A percentile compares a stretch with the other conserved stretches of the same genome.
Evolutionary conservation across 2,113 vertebrate genomes (phyloP).

Genomic region (Spilogale gracilis): DNA sequence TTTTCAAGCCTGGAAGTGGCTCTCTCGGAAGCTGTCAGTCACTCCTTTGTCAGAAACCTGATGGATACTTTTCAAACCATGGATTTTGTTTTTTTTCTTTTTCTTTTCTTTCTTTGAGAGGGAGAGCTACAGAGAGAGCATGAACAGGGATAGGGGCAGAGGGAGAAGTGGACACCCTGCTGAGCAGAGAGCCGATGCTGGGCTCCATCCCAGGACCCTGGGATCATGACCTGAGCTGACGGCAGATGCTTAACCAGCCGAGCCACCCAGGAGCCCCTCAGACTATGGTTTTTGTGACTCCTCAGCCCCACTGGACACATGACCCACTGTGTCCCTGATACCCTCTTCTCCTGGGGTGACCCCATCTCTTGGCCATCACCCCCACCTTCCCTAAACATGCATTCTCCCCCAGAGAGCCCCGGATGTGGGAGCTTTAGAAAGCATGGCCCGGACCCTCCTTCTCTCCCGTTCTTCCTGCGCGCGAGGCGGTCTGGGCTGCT

Average conservation of each 20-base stretch:
- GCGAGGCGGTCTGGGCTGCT: accelerated
- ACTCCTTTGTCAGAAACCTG: not conserved
- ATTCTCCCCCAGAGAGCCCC: not conserved
- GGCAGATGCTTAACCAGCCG: not conserved
- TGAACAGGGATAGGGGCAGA: not conserved
- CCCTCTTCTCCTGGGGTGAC: not conserved
- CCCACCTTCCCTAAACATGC: not conserved
- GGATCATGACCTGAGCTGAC: not conserved
- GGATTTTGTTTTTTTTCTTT: not conserved
- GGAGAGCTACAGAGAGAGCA: not conserved
- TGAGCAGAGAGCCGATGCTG: not conserved
- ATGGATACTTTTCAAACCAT: not conserved
- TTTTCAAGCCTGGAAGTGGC: accelerated
- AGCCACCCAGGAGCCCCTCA: not conserved
- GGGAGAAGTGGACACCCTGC: not conserved
- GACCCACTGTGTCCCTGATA: not conserved
- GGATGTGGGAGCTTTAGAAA: not conserved
- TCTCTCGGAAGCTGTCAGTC: not conserved
- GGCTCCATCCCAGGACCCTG: not conserved
- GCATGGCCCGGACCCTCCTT: accelerated
- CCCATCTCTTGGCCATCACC: not conserved
- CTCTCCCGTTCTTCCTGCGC: not conserved
- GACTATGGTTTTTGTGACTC: not conserved
- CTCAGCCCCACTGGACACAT: not conserved
- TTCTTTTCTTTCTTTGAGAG: no score